phyloP scores from a whole-genome alignment of 2,797 vertebrate species.

The Selene dorsalis region DNA sequence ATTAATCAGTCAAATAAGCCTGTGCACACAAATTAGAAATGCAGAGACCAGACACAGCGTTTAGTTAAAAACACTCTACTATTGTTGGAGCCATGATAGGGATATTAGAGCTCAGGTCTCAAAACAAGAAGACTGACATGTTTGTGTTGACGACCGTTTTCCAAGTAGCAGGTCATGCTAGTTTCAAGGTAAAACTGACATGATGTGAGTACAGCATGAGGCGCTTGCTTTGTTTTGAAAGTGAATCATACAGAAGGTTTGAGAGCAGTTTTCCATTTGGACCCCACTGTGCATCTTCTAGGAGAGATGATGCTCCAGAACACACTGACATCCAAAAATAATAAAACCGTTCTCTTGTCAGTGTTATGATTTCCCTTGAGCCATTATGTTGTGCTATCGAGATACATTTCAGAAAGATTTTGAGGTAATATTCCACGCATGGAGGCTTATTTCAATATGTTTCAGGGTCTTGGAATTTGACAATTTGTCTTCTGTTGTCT shows the following conservation, averaged over 20 bases:
- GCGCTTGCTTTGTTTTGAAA: constrained; percentile 20
- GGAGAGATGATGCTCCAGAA: not conserved
- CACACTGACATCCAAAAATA: not conserved
- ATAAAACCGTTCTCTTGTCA: not conserved
- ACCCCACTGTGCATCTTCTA: not conserved
- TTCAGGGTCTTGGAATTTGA: not conserved
- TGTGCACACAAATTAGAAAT: constrained; percentile 2
- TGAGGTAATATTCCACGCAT: not conserved
- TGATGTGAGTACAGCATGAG: constrained; percentile 17
- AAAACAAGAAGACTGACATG: not conserved
- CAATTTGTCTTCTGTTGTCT: not conserved
- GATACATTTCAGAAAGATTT: not conserved
- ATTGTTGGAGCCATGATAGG: not conserved
- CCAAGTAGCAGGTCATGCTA: constrained; percentile 5
- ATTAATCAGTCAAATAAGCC: not conserved
- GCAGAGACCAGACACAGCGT: not conserved
- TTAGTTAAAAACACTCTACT: not conserved
- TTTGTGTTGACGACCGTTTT: constrained; percentile 20
- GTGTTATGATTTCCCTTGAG: not conserved
- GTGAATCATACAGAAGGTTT: constrained; percentile 20
- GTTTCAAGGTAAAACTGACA: constrained; percentile 25
- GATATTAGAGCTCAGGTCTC: not conserved
- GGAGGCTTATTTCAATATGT: not conserved
- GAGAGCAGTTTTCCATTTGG: not conserved
- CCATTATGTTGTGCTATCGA: not conserved